Percentiles rank a stretch among this genome's conserved stretches.
Conservation (phyloP, 92 coral and sea anemone species). For the Pocillopora grandis region DNA sequence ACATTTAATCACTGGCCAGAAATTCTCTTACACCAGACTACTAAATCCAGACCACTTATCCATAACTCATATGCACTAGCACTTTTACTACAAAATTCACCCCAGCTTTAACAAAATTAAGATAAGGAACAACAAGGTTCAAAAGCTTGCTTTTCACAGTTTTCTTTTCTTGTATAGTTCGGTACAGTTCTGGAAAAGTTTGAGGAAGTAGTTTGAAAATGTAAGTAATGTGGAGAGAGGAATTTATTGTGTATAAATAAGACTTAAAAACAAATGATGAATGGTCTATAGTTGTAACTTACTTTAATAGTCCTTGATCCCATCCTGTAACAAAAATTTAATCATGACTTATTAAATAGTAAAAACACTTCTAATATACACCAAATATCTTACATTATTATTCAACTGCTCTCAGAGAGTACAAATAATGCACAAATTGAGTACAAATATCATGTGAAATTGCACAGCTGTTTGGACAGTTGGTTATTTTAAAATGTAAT, state of each 20-base stretch:
- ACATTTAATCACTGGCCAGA: too few species aligned
- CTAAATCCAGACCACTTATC: constrained; percentile 50
- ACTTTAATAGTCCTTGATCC: constrained; percentile 99
- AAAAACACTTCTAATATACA: not conserved
- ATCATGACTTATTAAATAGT: not conserved
- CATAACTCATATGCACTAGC: constrained; percentile 89
- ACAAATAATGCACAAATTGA: not conserved
- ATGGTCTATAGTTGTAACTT: constrained; percentile 26
- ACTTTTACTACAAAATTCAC: constrained; percentile 73
- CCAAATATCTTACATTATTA: not conserved
- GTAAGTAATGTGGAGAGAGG: not conserved
- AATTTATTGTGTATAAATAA: not conserved
- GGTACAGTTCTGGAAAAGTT: too few species aligned
- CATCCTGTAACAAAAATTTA: constrained; percentile 65
- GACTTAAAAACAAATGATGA: too few species aligned
- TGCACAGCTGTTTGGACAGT: too few species aligned
- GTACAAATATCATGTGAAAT: not conserved
- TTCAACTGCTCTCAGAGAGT: too few species aligned
- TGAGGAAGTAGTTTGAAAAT: too few species aligned
- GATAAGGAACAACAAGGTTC: too few species aligned
- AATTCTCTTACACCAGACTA: too few species aligned
- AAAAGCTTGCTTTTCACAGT: too few species aligned
- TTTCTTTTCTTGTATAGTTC: too few species aligned
- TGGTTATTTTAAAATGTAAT: too few species aligned
- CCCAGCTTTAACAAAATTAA: too few species aligned